Conservation (phyloP, 1,140 invertebrate genomes). For the Drosophila guanche region DNA sequence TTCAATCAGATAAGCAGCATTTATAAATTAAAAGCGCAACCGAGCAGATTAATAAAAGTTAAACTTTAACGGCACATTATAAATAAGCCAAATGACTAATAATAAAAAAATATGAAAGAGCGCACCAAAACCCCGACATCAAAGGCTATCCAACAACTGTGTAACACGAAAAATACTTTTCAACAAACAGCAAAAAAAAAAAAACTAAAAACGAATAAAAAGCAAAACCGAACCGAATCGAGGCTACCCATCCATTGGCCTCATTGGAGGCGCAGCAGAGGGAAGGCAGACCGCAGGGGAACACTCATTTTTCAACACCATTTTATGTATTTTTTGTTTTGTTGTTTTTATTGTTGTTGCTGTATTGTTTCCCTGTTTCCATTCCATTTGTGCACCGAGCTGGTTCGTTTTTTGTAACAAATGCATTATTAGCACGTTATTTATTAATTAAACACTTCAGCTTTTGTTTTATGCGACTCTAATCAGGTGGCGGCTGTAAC, state of each 20-base stretch:
- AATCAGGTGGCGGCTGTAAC: slow-evolving; percentile 45
- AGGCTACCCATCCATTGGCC: slow-evolving; percentile 1
- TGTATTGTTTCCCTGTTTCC: slow-evolving; percentile 28
- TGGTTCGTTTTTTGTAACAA: slow-evolving; percentile 50
- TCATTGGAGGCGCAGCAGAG: slow-evolving; percentile 8
- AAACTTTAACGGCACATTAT: slow-evolving; percentile 78
- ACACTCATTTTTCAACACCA: slow-evolving; percentile 43
- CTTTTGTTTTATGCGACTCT: slow-evolving; percentile 55
- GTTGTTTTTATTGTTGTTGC: slow-evolving; percentile 26
- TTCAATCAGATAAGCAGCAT: slow-evolving; percentile 79
- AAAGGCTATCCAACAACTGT: slow-evolving; percentile 52
- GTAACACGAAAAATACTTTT: slow-evolving; percentile 10
- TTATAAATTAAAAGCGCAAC: slow-evolving; percentile 80
- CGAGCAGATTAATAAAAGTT: slow-evolving; percentile 80
- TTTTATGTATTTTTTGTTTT: slow-evolving; percentile 12
- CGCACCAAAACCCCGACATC: slow-evolving; percentile 59
- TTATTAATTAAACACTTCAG: slow-evolving; percentile 79
- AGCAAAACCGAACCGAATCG: slow-evolving; percentile 26
- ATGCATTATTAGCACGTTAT: slow-evolving; percentile 80
- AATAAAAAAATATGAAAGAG: slow-evolving; percentile 80
- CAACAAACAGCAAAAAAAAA: background rate
- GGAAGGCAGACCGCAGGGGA: slow-evolving; percentile 34
- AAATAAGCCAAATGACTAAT: slow-evolving; percentile 80
- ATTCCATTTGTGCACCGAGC: slow-evolving; percentile 17
- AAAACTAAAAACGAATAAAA: slow-evolving; percentile 20